phyloP scores from a whole-genome alignment of 2,797 vertebrate genomes.

The Crocidura indochinensis region DNA sequence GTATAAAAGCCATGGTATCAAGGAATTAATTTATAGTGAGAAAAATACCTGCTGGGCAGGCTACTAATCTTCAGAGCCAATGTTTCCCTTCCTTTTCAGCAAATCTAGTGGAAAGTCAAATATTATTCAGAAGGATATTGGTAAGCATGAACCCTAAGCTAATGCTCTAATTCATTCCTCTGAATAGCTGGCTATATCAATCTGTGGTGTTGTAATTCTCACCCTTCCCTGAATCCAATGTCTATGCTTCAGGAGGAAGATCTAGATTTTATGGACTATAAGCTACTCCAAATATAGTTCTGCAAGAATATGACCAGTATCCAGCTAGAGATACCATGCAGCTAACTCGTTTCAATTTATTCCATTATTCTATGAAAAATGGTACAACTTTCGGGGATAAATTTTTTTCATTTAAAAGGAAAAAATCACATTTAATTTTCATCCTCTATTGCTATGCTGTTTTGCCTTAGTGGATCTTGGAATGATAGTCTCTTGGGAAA shows the following conservation, averaged over 20 bases:
- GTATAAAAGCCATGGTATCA: neutral
- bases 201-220: neutral
- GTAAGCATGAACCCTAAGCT: neutral
- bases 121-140: slow-evolving; percentile 38
- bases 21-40: slow-evolving; percentile 6
- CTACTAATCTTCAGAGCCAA: neutral
- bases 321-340: neutral
- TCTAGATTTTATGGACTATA: neutral
- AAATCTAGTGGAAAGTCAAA: slow-evolving; percentile 7
- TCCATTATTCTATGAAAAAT: neutral
- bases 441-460: neutral
- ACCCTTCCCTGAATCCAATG: neutral
- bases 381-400: neutral
- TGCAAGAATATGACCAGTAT: neutral
- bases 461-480: too few relatives aligned
- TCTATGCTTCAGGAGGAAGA: neutral
- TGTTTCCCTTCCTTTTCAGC: neutral
- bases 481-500: neutral
- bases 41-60: slow-evolving; percentile 39
- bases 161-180: neutral
- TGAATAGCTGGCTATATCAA: neutral
- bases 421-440: neutral
- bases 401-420: slow-evolving; percentile 12
- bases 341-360: neutral
- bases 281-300: neutral